Conservation (phyloP, 2,797 vertebrate species). For the Pseudotriccus pelzelni region DNA sequence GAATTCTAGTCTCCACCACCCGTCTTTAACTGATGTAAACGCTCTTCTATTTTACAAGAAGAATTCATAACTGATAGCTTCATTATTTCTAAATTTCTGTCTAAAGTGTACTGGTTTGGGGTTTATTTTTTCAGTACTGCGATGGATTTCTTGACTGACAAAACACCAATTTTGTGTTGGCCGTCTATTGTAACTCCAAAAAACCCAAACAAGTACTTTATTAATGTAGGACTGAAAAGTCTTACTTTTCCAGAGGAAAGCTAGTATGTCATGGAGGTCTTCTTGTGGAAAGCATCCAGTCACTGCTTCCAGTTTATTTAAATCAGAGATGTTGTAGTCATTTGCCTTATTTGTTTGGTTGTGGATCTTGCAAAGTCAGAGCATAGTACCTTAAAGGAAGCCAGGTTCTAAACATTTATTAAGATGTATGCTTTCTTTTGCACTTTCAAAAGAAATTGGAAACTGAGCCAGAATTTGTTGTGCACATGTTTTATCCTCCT, state of each 20-base stretch:
- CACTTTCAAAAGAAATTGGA: neutral
- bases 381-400: neutral
- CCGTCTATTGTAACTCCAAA: neutral
- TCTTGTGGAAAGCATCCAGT: neutral
- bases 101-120: neutral
- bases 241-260: neutral
- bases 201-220: neutral
- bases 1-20: neutral
- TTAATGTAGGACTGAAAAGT: neutral
- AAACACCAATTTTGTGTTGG: conserved; percentile 10
- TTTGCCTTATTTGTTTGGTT: neutral
- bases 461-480: neutral
- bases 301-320: neutral
- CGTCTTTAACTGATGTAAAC: neutral
- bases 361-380: neutral
- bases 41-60: neutral
- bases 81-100: neutral
- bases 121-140: neutral
- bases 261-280: neutral
- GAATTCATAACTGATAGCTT: conserved; percentile 16
- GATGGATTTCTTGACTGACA: neutral
- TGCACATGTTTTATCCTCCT: neutral
- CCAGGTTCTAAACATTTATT: neutral
- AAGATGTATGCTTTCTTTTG: neutral
- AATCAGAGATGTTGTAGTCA: neutral